Percentiles rank a stretch among this genome's conserved stretches.
Conservation (phyloP, 2,888 invertebrate genomes). For the Eulithis testata region DNA sequence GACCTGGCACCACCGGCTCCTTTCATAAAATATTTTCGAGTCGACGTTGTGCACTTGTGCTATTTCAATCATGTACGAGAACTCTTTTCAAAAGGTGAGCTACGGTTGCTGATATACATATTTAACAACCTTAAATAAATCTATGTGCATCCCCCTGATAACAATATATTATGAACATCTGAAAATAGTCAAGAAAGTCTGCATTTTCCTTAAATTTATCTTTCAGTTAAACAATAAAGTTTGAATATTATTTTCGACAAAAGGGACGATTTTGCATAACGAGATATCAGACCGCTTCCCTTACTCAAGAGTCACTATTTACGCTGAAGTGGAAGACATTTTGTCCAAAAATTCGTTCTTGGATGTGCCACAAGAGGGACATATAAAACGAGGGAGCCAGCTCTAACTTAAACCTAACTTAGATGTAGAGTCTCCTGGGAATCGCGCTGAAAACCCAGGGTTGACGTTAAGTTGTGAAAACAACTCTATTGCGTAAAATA, state of each 20-base stretch:
- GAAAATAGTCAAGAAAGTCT: background rate
- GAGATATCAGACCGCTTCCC: slow-evolving; percentile 30
- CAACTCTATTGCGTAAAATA: slow-evolving; percentile 53
- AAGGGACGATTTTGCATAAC: slow-evolving; percentile 28
- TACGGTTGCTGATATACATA: too few relatives aligned
- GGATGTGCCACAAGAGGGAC: slow-evolving; percentile 66
- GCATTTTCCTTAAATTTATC: background rate
- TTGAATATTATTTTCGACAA: slow-evolving; percentile 6
- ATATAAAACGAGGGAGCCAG: slow-evolving; percentile 61
- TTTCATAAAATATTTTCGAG: slow-evolving; percentile 73
- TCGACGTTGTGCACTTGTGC: slow-evolving; percentile 60
- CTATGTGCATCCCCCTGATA: background rate
- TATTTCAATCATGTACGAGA: slow-evolving; percentile 52
- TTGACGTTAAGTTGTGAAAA: slow-evolving; percentile 59
- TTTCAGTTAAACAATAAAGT: slow-evolving; percentile 8
- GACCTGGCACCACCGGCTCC: slow-evolving; percentile 55
- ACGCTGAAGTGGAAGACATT: slow-evolving; percentile 47
- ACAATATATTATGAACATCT: background rate
- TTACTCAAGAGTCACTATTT: slow-evolving; percentile 45
- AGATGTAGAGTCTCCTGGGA: slow-evolving; percentile 67
- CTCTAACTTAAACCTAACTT: slow-evolving; percentile 74
- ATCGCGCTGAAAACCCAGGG: slow-evolving; percentile 57
- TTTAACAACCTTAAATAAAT: too few relatives aligned
- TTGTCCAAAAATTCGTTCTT: slow-evolving; percentile 57
- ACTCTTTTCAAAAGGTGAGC: background rate